Base-by-base conservation (phyloP, 2,113 vertebrate genomes). In the Hiodon tergisus region DNA sequence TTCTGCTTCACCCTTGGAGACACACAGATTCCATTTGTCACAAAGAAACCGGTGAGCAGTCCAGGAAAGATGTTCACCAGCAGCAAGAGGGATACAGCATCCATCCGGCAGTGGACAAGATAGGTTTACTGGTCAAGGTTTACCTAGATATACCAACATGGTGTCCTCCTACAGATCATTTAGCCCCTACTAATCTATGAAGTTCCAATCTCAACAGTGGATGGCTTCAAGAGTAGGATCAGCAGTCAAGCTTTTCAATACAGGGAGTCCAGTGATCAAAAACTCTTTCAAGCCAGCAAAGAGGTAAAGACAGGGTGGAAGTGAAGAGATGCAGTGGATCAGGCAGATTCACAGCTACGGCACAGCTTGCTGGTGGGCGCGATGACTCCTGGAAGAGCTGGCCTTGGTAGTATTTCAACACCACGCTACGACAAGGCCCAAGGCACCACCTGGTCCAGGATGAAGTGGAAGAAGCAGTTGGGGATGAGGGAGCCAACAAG, bases 1-100 rank as follows among this genome's bases (percentile, higher is more conserved):
- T 47, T 76, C 69, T 13, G 54, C 57, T 31, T 31, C 31, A 31
- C 31, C 13, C 60, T 47, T 4, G 70, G 70, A 8, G 9, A 53
- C 10, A 73, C 63, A 14, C 73, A 71, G 76, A 31, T 75, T 11
- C 46, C 67, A 10, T 4, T 50, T 59, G 60, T 6, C 14, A 60
- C 17, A 4, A 46, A 75, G 9, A 55, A 67, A n/a, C 60, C 71
- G 7, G n/a, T 14, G 59, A 61, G n/a, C 59, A 61, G 13, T 9
- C 59, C 59, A 14, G 59, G 59, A 31, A 31, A 31, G 31, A 31
- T 31, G 31, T 31, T 31, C 31, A 31, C 31, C 31, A 31, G 31
- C 31, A 31, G 31, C 31, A 31, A 31, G 31, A 31, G 31, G 31
- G 31, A 31, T 31, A 31, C 31, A 31, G 31, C 31, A 31, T 31